A percentile compares a stretch with the other conserved stretches of the same genome.
phyloP scores from a whole-genome alignment of 2,113 vertebrate species.

The Pelusios castaneus region DNA sequence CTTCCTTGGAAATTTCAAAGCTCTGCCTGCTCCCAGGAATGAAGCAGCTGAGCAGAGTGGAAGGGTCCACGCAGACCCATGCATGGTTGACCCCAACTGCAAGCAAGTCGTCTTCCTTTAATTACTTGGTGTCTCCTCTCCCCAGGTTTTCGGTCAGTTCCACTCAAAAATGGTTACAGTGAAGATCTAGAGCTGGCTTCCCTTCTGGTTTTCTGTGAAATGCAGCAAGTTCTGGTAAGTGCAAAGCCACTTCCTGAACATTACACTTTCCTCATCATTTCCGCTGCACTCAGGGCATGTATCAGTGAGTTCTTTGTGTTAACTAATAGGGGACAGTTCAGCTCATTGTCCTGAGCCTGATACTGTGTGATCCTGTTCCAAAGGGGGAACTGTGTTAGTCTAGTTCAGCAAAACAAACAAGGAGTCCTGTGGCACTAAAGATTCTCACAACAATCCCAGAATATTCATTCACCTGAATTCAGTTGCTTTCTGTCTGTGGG shows the following conservation, averaged over 20 bases:
- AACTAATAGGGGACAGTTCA: not conserved
- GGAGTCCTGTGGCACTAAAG: too few relatives aligned
- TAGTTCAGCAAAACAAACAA: too few relatives aligned
- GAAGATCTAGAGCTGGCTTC: constrained; percentile 93
- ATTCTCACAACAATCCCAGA: not conserved
- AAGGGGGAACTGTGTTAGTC: too few relatives aligned
- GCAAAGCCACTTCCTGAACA: not conserved
- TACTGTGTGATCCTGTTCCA: not conserved
- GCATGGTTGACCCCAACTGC: not conserved
- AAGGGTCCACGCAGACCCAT: not conserved
- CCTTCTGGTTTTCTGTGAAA: constrained; percentile 89
- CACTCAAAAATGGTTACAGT: constrained; percentile 92
- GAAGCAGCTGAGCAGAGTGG: not conserved
- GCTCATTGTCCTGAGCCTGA: not conserved
- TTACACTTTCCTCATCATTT: not conserved
- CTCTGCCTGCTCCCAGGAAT: not conserved
- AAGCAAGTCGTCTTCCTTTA: not conserved
- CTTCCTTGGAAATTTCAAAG: not conserved
- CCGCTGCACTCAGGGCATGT: not conserved
- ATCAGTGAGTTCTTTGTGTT: not conserved
- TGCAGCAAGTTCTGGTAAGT: constrained; percentile 89
- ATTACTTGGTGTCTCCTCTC: not conserved
- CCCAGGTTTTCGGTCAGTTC: constrained; percentile 91
- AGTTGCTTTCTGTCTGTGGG: not conserved
- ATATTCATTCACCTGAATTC: not conserved